Percentiles rank a stretch among this genome's conserved stretches.
phyloP scores from a whole-genome alignment of 1,140 invertebrate genomes.

The Idris sp. region DNA sequence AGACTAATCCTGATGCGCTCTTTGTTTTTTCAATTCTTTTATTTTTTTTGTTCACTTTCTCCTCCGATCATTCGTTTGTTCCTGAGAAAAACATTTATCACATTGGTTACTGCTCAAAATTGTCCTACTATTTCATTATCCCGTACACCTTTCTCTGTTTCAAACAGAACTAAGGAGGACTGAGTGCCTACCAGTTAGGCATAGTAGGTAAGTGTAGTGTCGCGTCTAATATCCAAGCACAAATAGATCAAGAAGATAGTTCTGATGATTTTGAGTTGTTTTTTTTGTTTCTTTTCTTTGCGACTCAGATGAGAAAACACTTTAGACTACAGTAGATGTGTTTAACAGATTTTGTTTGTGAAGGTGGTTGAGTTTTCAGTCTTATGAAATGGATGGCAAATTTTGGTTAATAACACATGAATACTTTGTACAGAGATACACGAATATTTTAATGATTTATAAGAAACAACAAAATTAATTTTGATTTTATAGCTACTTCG shows the following conservation, averaged over 20 bases:
- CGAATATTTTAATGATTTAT: too few relatives aligned
- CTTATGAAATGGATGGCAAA: slow-evolving; percentile 2
- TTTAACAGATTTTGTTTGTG: slow-evolving; percentile 4
- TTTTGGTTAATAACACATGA: too few relatives aligned
- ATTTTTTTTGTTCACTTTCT: slow-evolving; percentile 47
- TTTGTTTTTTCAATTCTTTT: slow-evolving; percentile 46
- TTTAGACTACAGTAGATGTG: slow-evolving; percentile 25
- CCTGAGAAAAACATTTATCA: slow-evolving; percentile 62
- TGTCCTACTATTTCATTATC: slow-evolving; percentile 74
- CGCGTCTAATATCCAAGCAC: slow-evolving; percentile 70
- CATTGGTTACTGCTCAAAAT: slow-evolving; percentile 70
- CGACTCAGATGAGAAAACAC: slow-evolving; percentile 5
- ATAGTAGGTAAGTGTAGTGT: slow-evolving; percentile 77
- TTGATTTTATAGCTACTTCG: too few relatives aligned
- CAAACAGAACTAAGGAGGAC: slow-evolving; percentile 78
- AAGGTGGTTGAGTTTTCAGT: slow-evolving; percentile 30
- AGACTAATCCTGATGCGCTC: too few relatives aligned
- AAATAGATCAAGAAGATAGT: slow-evolving; percentile 27
- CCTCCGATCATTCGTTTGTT: slow-evolving; percentile 59
- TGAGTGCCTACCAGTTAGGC: slow-evolving; percentile 76
- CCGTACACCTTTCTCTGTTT: slow-evolving; percentile 78
- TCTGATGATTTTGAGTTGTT: slow-evolving; percentile 34
- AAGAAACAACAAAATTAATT: too few relatives aligned
- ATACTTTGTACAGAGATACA: too few relatives aligned
- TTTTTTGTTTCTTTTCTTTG: slow-evolving; percentile 24